Evolutionary conservation across 2,797 vertebrate genomes (phyloP).

Genomic region (Karalla daura): DNA sequence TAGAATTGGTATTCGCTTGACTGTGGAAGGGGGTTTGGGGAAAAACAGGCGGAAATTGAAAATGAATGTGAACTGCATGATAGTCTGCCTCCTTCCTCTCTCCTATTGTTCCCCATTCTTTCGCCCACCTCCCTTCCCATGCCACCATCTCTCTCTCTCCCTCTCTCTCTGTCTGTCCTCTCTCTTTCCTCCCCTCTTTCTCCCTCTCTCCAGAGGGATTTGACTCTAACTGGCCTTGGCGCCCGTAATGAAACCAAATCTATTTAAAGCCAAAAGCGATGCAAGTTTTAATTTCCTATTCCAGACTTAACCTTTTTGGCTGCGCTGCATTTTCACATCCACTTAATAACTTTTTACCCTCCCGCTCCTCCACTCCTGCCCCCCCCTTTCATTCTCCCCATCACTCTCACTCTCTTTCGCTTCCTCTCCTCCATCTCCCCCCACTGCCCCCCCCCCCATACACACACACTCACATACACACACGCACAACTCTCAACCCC

Average conservation of each 20-base stretch:
- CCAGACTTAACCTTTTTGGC: constrained; percentile 87
- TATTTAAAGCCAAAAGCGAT: constrained; percentile 88
- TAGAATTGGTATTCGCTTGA: constrained; percentile 74
- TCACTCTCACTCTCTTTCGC: constrained; percentile 67
- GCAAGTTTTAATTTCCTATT: constrained; percentile 88
- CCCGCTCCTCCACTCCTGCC: constrained; percentile 27
- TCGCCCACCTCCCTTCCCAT: constrained; percentile 56
- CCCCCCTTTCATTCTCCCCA: constrained; percentile 48
- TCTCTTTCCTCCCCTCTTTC: constrained; percentile 49
- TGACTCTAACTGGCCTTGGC: constrained; percentile 86
- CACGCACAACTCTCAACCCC: constrained; percentile 46
- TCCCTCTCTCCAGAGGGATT: constrained; percentile 79
- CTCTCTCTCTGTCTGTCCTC: constrained; percentile 61
- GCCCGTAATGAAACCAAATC: constrained; percentile 87
- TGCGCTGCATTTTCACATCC: constrained; percentile 85
- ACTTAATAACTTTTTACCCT: constrained; percentile 85
- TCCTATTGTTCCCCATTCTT: constrained; percentile 65
- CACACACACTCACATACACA: constrained; percentile 41
- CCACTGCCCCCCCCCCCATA: constrained; percentile 7
- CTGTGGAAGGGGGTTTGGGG: constrained; percentile 65
- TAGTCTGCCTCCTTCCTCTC: constrained; percentile 67
- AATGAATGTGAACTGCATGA: constrained; percentile 80
- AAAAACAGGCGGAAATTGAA: constrained; percentile 79
- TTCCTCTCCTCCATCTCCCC: constrained; percentile 65
- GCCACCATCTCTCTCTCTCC: constrained; percentile 65